Evolutionary conservation across 2,888 invertebrate species (phyloP).

Genomic region (Chrysotoxum bicinctum): DNA sequence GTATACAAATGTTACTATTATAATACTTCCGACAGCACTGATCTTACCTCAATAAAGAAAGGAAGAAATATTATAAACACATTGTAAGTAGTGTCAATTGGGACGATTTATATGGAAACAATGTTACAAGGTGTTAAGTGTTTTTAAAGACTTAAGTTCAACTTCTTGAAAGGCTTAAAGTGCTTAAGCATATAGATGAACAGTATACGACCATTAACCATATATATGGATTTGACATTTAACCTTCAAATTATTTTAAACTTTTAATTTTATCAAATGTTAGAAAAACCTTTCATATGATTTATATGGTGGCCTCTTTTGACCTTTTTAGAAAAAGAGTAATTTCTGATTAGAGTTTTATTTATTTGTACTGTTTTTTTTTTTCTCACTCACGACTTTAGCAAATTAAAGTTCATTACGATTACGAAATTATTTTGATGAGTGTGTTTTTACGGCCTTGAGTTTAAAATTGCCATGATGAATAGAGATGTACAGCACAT

Average conservation of each 20-base stretch:
- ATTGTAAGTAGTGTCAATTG: constrained; percentile 23
- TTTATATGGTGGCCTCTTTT: not conserved
- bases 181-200: not conserved
- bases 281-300: not conserved
- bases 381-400: constrained; percentile 28
- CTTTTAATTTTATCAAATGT: not conserved
- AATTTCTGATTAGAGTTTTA: not conserved
- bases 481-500: not conserved
- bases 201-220: not conserved
- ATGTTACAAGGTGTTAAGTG: constrained; percentile 41
- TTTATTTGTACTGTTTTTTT: not conserved
- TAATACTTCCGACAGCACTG: not conserved
- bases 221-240: not conserved
- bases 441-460: constrained; percentile 25
- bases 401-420: constrained; percentile 49
- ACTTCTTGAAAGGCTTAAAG: not conserved
- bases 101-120: not conserved
- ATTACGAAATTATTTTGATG: constrained; percentile 30
- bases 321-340: constrained; percentile 15
- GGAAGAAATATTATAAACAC: not conserved
- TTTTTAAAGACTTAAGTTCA: constrained; percentile 3
- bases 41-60: not conserved
- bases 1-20: not conserved
- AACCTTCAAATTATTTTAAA: not conserved
- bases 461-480: constrained; percentile 12